phyloP scores from a whole-genome alignment of 2,113 vertebrate species.

The Micronycteris hirsuta region DNA sequence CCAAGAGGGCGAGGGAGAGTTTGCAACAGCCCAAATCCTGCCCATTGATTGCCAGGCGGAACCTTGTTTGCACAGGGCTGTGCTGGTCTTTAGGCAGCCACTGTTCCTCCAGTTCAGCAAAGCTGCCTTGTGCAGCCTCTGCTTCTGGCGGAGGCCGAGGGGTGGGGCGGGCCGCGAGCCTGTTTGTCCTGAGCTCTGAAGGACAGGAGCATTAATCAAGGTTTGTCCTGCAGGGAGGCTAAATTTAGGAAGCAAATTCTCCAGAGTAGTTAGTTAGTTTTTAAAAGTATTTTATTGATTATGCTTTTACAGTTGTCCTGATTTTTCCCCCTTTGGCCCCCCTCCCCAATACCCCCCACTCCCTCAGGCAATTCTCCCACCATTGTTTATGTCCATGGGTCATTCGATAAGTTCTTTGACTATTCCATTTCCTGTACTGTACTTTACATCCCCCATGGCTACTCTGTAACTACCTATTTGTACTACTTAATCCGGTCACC shows the following conservation, averaged over 20 bases:
- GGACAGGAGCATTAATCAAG: not conserved
- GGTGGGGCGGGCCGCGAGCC: not conserved
- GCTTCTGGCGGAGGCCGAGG: too few relatives aligned
- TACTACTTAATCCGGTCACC: too few relatives aligned
- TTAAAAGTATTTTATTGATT: too few relatives aligned
- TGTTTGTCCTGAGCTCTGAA: not conserved
- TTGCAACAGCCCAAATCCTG: not conserved
- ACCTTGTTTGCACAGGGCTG: not conserved
- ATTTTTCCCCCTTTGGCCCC: too few relatives aligned
- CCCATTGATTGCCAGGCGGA: not conserved
- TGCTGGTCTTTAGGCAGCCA: not conserved
- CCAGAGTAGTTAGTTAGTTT: not conserved
- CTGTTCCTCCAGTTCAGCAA: not conserved
- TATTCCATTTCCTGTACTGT: too few relatives aligned
- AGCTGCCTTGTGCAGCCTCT: not conserved
- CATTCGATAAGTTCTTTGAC: too few relatives aligned
- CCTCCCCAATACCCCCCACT: too few relatives aligned
- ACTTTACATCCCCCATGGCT: too few relatives aligned
- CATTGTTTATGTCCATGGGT: too few relatives aligned
- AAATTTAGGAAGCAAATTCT: not conserved
- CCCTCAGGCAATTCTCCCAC: too few relatives aligned
- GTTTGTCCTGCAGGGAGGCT: not conserved
- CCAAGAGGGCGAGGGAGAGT: not conserved
- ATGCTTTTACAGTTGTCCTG: too few relatives aligned
- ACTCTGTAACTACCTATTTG: too few relatives aligned